A percentile compares a stretch with the other conserved stretches of the same genome.
Conservation (phyloP, 2,113 vertebrate genomes). For the Rhinolophus sinicus region DNA sequence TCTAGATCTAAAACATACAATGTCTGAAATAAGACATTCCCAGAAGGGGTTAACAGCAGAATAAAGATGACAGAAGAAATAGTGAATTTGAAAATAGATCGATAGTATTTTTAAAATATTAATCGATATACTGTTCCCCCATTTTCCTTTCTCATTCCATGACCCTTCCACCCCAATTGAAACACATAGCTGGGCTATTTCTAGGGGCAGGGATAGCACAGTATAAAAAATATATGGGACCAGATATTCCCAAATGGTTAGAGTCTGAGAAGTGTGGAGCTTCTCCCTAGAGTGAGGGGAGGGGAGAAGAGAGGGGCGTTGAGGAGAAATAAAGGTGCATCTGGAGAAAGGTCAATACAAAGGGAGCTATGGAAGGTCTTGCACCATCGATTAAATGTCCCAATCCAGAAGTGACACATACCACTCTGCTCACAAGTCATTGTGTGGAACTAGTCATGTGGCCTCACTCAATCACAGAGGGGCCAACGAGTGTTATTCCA, state of each 20-base stretch:
- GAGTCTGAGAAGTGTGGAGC: background rate
- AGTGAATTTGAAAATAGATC: slow-evolving; percentile 8
- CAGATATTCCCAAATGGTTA: background rate
- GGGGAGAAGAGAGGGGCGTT: background rate
- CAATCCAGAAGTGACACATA: background rate
- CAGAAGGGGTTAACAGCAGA: background rate
- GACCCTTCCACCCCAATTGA: background rate
- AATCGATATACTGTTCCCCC: background rate
- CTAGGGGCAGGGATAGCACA: background rate
- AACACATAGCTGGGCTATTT: background rate
- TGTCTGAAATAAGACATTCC: slow-evolving; percentile 9
- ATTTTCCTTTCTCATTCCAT: background rate
- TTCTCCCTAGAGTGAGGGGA: background rate
- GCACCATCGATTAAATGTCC: too few species aligned
- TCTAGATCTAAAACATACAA: background rate
- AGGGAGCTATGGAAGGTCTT: background rate
- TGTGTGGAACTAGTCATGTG: background rate
- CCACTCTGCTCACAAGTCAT: background rate
- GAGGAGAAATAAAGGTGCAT: background rate
- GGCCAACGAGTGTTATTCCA: fast-evolving
- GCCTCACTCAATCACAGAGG: background rate
- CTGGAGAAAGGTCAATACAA: background rate
- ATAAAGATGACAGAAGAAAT: background rate
- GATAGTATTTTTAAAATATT: background rate
- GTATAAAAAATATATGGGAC: background rate